Percentiles rank a stretch among this genome's conserved stretches.
phyloP scores from a whole-genome alignment of 2,888 invertebrate species.

The Gerris lacustris region DNA sequence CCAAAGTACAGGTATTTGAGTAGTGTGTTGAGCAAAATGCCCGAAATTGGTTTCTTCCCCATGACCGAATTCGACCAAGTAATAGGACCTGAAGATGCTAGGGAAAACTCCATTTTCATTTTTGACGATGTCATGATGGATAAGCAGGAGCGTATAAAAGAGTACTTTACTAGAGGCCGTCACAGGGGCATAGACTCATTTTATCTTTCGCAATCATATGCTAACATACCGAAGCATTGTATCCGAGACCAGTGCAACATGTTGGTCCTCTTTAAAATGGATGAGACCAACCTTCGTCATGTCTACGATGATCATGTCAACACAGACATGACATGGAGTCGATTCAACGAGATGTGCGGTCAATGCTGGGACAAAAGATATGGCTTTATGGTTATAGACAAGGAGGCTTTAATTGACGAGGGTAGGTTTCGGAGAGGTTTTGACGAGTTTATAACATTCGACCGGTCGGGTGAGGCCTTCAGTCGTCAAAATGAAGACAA shows the following conservation, averaged over 20 bases:
- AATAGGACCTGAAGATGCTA: too few relatives aligned
- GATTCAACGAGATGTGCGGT: slow-evolving; percentile 33
- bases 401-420: slow-evolving; percentile 29
- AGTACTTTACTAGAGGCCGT: slow-evolving; percentile 34
- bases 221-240: slow-evolving; percentile 35
- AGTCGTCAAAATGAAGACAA: slow-evolving; percentile 4
- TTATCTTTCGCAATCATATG: slow-evolving; percentile 35
- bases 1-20: slow-evolving; percentile 32
- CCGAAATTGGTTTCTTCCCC: slow-evolving; percentile 24
- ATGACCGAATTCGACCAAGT: too few relatives aligned
- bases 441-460: slow-evolving; percentile 25
- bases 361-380: slow-evolving; percentile 30
- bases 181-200: slow-evolving; percentile 34
- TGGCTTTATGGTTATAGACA: slow-evolving; percentile 24
- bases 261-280: slow-evolving; percentile 35
- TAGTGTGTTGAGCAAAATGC: slow-evolving; percentile 25
- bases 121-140: slow-evolving; percentile 36
- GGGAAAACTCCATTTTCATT: slow-evolving; percentile 18
- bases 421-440: slow-evolving; percentile 34
- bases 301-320: slow-evolving; percentile 23
- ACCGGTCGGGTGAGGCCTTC: not conserved
- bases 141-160: slow-evolving; percentile 31
- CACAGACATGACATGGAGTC: slow-evolving; percentile 19
- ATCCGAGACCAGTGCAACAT: slow-evolving; percentile 36
- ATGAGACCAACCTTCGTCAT: slow-evolving; percentile 34